Evolutionary conservation across 1,140 invertebrate species (phyloP).

Genomic region (Drosophila burlai): DNA sequence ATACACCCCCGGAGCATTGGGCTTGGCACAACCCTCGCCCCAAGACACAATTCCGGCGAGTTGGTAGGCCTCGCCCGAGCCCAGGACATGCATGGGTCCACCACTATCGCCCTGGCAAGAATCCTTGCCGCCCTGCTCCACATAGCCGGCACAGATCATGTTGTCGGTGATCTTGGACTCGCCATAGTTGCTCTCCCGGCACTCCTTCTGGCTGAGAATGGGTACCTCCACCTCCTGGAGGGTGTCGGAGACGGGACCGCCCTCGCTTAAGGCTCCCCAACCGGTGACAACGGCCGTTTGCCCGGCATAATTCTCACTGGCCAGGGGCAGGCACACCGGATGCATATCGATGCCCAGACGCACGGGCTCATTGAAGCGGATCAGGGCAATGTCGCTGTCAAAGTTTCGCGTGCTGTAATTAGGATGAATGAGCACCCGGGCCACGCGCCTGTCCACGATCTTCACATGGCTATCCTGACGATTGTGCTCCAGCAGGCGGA

Average conservation of each 20-base stretch:
- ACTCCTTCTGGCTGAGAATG: constrained; percentile 90
- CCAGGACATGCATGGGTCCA: constrained; percentile 87
- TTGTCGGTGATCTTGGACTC: constrained; percentile 91
- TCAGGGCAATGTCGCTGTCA: constrained; percentile 93
- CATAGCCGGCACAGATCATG: constrained; percentile 94
- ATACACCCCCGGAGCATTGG: constrained; percentile 94
- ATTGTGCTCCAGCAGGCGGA: constrained; percentile 91
- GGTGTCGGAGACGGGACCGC: constrained; percentile 87
- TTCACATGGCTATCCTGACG: constrained; percentile 85
- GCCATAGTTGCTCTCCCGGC: constrained; percentile 89
- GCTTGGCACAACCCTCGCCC: constrained; percentile 92
- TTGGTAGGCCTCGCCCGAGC: constrained; percentile 68
- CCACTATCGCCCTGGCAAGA: constrained; percentile 92
- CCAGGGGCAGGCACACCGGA: constrained; percentile 90
- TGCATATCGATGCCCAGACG: constrained; percentile 87
- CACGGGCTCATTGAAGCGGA: constrained; percentile 87
- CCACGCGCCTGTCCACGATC: constrained; percentile 84
- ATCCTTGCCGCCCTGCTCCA: constrained; percentile 90
- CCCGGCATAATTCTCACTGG: constrained; percentile 87
- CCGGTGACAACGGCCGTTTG: constrained; percentile 87
- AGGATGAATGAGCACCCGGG: constrained; percentile 61
- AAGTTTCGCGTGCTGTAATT: constrained; percentile 86
- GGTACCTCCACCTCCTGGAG: constrained; percentile 89
- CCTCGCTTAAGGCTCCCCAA: constrained; percentile 88
- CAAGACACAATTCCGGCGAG: constrained; percentile 90